A percentile compares a stretch with the other conserved stretches of the same genome.
phyloP scores from a whole-genome alignment of 2,113 vertebrate genomes.

The Perca schrenkii region DNA sequence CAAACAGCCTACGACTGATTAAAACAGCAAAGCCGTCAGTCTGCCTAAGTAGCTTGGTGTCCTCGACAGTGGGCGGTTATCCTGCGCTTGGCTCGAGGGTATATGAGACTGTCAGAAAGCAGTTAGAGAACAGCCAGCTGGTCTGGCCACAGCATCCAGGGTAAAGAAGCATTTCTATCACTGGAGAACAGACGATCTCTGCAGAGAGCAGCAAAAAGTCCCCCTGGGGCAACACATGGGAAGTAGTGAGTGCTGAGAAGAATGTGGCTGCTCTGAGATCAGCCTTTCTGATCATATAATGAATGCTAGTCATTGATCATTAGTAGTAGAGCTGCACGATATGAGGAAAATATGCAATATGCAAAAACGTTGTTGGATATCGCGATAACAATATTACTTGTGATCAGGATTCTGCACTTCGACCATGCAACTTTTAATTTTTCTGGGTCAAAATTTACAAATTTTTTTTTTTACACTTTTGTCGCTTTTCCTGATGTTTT shows the following conservation, averaged over 20 bases:
- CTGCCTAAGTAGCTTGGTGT: slow-evolving; percentile 73
- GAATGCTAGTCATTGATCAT: neutral
- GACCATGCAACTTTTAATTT: too few relatives aligned
- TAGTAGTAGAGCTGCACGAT: too few relatives aligned
- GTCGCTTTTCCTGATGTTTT: too few relatives aligned
- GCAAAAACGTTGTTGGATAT: too few relatives aligned
- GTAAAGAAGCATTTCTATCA: slow-evolving; percentile 55
- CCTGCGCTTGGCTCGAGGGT: slow-evolving; percentile 53
- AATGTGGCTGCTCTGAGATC: slow-evolving; percentile 16
- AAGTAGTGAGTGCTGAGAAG: neutral
- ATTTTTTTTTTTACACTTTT: too few relatives aligned
- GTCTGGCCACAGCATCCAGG: slow-evolving; percentile 50
- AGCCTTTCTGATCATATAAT: neutral
- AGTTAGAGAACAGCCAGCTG: slow-evolving; percentile 76
- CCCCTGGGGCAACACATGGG: slow-evolving; percentile 22
- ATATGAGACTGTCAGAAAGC: slow-evolving; percentile 60
- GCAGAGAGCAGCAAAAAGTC: slow-evolving; percentile 5
- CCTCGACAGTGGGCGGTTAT: slow-evolving; percentile 67
- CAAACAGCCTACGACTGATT: slow-evolving; percentile 70
- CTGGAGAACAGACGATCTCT: slow-evolving; percentile 55
- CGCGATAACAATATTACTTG: too few relatives aligned
- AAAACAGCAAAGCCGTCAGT: slow-evolving; percentile 69
- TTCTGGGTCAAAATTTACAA: too few relatives aligned
- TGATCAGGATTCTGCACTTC: too few relatives aligned
- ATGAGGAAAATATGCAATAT: too few relatives aligned